Base-by-base conservation (phyloP, 2,113 vertebrate genomes). In the Orthonyx spaldingii region DNA sequence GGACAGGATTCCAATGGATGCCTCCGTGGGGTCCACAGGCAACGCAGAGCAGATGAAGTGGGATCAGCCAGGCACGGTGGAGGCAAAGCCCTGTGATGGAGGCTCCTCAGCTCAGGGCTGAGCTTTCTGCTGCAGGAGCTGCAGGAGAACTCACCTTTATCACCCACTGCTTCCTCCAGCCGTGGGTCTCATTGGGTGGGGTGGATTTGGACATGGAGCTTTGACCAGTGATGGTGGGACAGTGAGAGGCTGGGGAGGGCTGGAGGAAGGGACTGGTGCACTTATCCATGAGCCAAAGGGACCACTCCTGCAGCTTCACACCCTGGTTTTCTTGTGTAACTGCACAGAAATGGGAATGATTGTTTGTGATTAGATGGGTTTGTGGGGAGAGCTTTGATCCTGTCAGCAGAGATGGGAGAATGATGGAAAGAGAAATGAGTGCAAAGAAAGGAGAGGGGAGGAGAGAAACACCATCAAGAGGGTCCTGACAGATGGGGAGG, bases 151-250 rank as follows among this genome's bases (percentile, higher is more conserved):
- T n/a, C 46, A 5, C 19, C 20, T 35, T 44, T 3, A 1, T n/a
- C 19, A 19, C 30, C 27, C 47, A 14, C 32, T 3, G 2, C 37
- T 46, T 3, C 35, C 46, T 42, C 35, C 64, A 72, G 63, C 72
- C 13, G 2, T 1, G n/a, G 6, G 11, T 28, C 32, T 55, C 20
- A 0, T 41, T 46, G 2, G 5, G 9, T 1, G 1, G 17, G 42
- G 18, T 30, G 79, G 61, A 4, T 39, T 56, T 72, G 55, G 65
- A 37, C 1, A 2, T 1, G 28, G 21, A 26, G 23, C 44, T 88
- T 16, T 24, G 24, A 2, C 9, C 0, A 1, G 32, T 17, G 66
- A 7, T 23, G 60, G 63, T 60, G 52, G 42, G 61, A 64, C 30
- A 59, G 39, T 0, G 11, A 49, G 74, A 61, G 21, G 64, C 61